Evolutionary conservation across 35 echinoderm and acorn worm species (phyloP).

Genomic region (Apostichopus japonicus): DNA sequence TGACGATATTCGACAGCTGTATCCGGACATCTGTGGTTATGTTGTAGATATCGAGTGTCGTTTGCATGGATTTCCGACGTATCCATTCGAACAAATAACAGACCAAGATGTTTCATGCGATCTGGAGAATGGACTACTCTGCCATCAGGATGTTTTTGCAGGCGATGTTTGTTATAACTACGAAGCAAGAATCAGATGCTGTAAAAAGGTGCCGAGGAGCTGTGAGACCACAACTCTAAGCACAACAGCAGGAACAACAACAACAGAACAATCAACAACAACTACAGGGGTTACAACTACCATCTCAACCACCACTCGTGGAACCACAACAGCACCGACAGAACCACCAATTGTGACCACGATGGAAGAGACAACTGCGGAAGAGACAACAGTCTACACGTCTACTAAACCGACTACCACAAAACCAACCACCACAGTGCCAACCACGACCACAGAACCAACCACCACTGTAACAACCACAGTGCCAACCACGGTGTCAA

Average conservation of each 20-base stretch:
- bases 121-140: conserved; percentile 33
- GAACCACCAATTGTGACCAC: not conserved
- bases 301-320: not conserved
- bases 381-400: not conserved
- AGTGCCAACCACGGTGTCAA: not conserved
- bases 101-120: conserved; percentile 30
- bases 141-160: conserved; percentile 2
- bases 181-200: conserved; percentile 32
- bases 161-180: conserved; percentile 29
- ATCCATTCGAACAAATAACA: conserved; percentile 5
- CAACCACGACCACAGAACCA: not conserved
- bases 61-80: not conserved
- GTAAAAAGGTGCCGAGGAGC: not conserved
- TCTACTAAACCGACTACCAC: not conserved
- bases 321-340: not conserved
- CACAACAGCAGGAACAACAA: not conserved
- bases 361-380: not conserved
- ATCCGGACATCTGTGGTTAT: conserved; percentile 35
- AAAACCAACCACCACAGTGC: not conserved
- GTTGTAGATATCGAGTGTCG: conserved; percentile 24
- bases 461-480: not conserved
- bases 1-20: not conserved
- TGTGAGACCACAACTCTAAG: not conserved
- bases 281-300: not conserved
- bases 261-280: conserved; percentile 3